Evolutionary conservation across 2,888 invertebrate genomes (phyloP).

Genomic region (Eupithecia dodoneata): DNA sequence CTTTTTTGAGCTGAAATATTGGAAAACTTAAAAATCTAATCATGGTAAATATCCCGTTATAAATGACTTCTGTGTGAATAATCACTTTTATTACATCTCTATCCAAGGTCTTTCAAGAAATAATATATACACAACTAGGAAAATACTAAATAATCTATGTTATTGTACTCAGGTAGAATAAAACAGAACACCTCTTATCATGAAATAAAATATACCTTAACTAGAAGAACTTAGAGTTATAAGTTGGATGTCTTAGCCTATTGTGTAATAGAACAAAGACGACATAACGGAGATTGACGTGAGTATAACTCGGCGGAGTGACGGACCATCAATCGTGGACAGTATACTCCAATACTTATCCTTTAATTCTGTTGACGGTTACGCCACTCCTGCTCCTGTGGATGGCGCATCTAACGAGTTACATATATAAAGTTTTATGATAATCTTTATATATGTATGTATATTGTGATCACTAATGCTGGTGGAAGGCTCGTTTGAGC

Average conservation of each 20-base stretch:
- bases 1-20: not conserved
- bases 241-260: constrained; percentile 4
- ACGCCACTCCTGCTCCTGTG: too few species aligned
- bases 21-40: too few species aligned
- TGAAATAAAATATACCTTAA: constrained; percentile 60
- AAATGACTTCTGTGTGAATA: constrained; percentile 22
- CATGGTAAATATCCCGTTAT: too few species aligned
- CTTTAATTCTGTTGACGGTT: too few species aligned
- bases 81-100: constrained; percentile 71
- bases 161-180: constrained; percentile 69
- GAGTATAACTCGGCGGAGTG: too few species aligned
- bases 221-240: too few species aligned
- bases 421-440: too few species aligned
- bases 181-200: constrained; percentile 54
- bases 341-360: too few species aligned
- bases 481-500: not conserved
- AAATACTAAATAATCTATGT: constrained; percentile 58
- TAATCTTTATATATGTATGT: not conserved
- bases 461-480: constrained; percentile 4
- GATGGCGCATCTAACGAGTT: too few species aligned
- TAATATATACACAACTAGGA: constrained; percentile 67
- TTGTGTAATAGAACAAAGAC: too few species aligned
- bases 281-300: too few species aligned
- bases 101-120: constrained; percentile 60
- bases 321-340: too few species aligned